Conservation (phyloP, 2,113 vertebrate species). For the Mustelus asterias region DNA sequence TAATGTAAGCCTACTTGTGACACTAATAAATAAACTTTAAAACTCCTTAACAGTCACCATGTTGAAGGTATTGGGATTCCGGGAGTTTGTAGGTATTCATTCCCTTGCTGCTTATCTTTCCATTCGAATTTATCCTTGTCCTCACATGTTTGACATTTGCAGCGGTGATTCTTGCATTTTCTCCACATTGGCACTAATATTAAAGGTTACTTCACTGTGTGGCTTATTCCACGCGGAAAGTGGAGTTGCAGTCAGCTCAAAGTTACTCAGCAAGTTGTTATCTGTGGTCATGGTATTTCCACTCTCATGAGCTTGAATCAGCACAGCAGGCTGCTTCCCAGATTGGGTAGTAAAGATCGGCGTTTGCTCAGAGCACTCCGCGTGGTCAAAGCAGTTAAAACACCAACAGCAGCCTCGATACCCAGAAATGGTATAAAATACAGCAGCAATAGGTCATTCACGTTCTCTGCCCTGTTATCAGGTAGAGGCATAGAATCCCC, state of each 20-base stretch:
- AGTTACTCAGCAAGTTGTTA: slow-evolving; percentile 80
- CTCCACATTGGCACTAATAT: slow-evolving; percentile 82
- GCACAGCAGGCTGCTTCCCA: slow-evolving; percentile 62
- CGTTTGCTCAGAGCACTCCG: slow-evolving; percentile 74
- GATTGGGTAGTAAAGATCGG: slow-evolving; percentile 70
- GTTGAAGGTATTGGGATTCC: slow-evolving; percentile 79
- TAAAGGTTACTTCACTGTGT: slow-evolving; percentile 84
- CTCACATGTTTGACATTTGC: slow-evolving; percentile 44
- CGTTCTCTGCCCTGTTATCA: slow-evolving; percentile 76
- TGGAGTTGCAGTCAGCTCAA: slow-evolving; percentile 76
- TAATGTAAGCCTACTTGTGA: too few species aligned
- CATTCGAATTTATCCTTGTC: slow-evolving; percentile 73
- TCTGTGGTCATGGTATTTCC: slow-evolving; percentile 81
- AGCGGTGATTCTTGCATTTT: slow-evolving; percentile 85
- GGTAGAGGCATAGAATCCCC: slow-evolving; percentile 60
- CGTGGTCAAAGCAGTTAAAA: slow-evolving; percentile 71
- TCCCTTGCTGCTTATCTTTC: slow-evolving; percentile 73
- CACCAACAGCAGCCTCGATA: slow-evolving; percentile 71
- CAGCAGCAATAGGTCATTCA: slow-evolving; percentile 71
- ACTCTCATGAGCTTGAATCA: slow-evolving; percentile 67
- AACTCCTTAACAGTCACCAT: slow-evolving; percentile 59
- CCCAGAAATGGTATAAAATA: slow-evolving; percentile 73
- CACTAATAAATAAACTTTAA: too few species aligned
- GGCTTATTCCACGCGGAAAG: slow-evolving; percentile 75
- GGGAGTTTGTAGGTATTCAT: slow-evolving; percentile 68